These are phyloP conservation scores for Esox masquinongy DNA, from an alignment of 2,797 vertebrate genomes.

Conservation along the genomic window DNA sequence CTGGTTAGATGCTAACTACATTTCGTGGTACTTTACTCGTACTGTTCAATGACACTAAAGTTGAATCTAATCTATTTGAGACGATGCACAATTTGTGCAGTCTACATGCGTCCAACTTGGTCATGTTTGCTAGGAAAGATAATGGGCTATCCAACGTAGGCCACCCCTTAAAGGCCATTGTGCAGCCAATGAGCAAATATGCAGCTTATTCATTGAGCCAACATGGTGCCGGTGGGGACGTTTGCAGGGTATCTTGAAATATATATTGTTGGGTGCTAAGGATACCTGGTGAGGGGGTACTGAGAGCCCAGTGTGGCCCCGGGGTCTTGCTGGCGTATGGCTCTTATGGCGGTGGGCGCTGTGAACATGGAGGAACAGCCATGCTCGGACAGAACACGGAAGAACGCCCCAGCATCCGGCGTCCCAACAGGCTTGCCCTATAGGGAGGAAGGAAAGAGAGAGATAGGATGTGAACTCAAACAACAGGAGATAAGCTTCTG, in stretches of 20 bases:
- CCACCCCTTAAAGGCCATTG: no score
- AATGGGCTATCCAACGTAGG: no score
- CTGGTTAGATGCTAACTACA: no score
- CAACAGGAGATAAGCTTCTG: background rate
- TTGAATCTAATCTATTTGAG: no score
- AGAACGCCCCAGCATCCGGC: slow-evolving; percentile 91
- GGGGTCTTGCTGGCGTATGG: slow-evolving; percentile 95
- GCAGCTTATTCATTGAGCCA: no score
- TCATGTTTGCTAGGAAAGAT: no score
- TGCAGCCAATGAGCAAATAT: no score
- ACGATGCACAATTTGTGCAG: no score
- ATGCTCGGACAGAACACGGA: slow-evolving; percentile 92
- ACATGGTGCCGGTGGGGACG: background rate
- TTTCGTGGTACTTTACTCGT: no score
- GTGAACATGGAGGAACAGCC: slow-evolving; percentile 87
- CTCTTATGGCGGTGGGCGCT: slow-evolving; percentile 92
- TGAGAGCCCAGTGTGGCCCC: slow-evolving; percentile 76
- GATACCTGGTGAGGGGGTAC: slow-evolving; percentile 85
- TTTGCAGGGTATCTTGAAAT: no score
- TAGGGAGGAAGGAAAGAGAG: slow-evolving; percentile 42
- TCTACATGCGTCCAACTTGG: no score
- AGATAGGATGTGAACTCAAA: background rate
- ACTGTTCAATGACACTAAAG: no score
- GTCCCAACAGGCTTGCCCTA: slow-evolving; percentile 98
- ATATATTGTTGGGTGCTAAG: background rate